Base-by-base conservation (phyloP, 2,113 vertebrate species). In the Cervus canadensis region DNA sequence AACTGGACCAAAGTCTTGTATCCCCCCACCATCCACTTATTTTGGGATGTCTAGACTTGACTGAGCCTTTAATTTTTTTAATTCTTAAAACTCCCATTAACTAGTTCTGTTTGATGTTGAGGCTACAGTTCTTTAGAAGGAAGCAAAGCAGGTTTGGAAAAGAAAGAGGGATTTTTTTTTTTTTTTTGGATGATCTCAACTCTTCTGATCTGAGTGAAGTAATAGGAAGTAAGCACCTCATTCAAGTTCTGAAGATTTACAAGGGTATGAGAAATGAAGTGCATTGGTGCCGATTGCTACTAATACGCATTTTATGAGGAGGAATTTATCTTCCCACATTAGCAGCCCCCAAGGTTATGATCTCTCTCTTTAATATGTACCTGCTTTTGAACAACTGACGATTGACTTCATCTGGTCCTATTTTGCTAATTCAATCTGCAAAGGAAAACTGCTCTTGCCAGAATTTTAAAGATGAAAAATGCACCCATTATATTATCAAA, bases 391-490 rank as follows among this genome's bases (percentile, higher is more conserved):
- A 96, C 59, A 56, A 96, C 11, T 97, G 98, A 97, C 84, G 92
- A 98, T 96, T 60, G 54, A 98, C 97, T 98, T 98, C 96, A 97
- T 98, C 92, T 98, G 97, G 97, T 98, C 97, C 97, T 97, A 88
- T 97, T 98, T 97, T 97, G 92, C 96, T 98, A 98, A 98, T 98
- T 97, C 97, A 97, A 87, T 96, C 97, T 98, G 95, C 91, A 88
- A 97, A 98, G 81, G 67, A 91, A 98, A 98, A 98, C 94, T 92
- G 82, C 81, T 97, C 98, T 98, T 98, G 95, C 89, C 98, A 97
- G 97, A 95, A 97, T 98, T 96, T 98, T 98, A 98, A 98, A 98
- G 98, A 98, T 97, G 98, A 98, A 98, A 98, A 98, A 95, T 91
- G 71, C 50, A 92, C 86, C 96, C 96, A 83, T 98, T 98, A 90